phyloP scores from a whole-genome alignment of 2,888 invertebrate genomes.

The Idaea dimidiata region DNA sequence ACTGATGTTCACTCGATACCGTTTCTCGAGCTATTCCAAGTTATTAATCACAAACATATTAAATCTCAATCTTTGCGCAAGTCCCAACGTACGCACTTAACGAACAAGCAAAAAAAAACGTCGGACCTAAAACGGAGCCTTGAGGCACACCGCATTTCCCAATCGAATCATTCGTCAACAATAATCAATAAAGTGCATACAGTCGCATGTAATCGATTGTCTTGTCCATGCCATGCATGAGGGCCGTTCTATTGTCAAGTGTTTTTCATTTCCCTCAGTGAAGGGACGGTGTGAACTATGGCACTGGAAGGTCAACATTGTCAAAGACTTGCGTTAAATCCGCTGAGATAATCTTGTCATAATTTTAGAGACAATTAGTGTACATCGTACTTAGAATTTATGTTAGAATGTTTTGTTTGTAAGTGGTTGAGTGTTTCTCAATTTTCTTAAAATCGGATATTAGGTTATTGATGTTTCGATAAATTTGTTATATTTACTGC shows the following conservation, averaged over 20 bases:
- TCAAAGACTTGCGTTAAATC: slow-evolving; percentile 66
- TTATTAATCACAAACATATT: not conserved
- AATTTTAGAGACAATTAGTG: slow-evolving; percentile 11
- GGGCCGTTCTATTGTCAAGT: slow-evolving; percentile 69
- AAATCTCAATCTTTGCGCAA: slow-evolving; percentile 5
- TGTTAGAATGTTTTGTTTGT: not conserved
- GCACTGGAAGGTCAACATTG: slow-evolving; percentile 68
- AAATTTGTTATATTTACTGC: not conserved
- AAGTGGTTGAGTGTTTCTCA: not conserved
- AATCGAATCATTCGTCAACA: slow-evolving; percentile 65
- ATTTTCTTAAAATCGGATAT: not conserved
- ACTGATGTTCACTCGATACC: not conserved
- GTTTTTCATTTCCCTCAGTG: slow-evolving; percentile 77
- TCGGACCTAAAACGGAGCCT: slow-evolving; percentile 46
- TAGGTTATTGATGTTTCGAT: not conserved
- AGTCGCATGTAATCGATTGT: slow-evolving; percentile 74
- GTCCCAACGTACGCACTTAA: slow-evolving; percentile 22
- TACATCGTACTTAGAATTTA: slow-evolving; percentile 1
- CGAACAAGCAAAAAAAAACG: slow-evolving; percentile 40
- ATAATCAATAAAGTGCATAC: slow-evolving; percentile 75
- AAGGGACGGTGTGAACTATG: slow-evolving; percentile 78
- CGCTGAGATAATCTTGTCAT: slow-evolving; percentile 21
- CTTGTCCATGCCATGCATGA: slow-evolving; percentile 64
- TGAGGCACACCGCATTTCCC: slow-evolving; percentile 60
- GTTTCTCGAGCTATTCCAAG: not conserved